These are phyloP conservation scores for Lagria hirta DNA, from an alignment of 2,888 invertebrate species.

Conservation along the genomic window DNA sequence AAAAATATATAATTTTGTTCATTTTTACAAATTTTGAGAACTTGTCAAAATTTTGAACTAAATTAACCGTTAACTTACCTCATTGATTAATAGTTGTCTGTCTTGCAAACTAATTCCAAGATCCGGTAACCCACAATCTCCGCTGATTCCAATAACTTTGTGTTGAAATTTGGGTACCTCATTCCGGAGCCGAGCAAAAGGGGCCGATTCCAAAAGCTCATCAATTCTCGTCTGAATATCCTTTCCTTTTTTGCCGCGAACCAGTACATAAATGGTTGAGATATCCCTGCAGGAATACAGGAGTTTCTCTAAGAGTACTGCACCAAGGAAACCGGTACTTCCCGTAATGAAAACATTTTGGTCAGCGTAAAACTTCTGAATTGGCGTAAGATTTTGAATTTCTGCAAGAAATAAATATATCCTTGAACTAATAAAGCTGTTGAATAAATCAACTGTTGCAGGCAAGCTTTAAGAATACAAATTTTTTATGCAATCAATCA, in stretches of 20 bases:
- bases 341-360: constrained; percentile 51
- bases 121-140: constrained; percentile 63
- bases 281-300: constrained; percentile 60
- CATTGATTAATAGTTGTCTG: constrained; percentile 55
- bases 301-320: constrained; percentile 62
- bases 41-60: no score
- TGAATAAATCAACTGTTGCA: constrained; percentile 1
- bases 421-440: constrained; percentile 5
- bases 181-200: constrained; percentile 60
- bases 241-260: constrained; percentile 63
- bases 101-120: constrained; percentile 63
- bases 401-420: constrained; percentile 9
- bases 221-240: constrained; percentile 66
- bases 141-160: constrained; percentile 58
- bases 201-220: constrained; percentile 67
- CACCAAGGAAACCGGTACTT: constrained; percentile 60
- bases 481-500: constrained; percentile 16
- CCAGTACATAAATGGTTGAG: constrained; percentile 58
- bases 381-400: constrained; percentile 30
- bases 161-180: constrained; percentile 65
- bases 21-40: no score
- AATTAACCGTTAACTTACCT: no score
- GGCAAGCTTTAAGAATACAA: constrained; percentile 19
- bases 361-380: constrained; percentile 49
- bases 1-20: no score